These are phyloP conservation scores for Gallinago jamesoni DNA, from an alignment of 2,113 vertebrate species.

Conservation along the genomic window DNA sequence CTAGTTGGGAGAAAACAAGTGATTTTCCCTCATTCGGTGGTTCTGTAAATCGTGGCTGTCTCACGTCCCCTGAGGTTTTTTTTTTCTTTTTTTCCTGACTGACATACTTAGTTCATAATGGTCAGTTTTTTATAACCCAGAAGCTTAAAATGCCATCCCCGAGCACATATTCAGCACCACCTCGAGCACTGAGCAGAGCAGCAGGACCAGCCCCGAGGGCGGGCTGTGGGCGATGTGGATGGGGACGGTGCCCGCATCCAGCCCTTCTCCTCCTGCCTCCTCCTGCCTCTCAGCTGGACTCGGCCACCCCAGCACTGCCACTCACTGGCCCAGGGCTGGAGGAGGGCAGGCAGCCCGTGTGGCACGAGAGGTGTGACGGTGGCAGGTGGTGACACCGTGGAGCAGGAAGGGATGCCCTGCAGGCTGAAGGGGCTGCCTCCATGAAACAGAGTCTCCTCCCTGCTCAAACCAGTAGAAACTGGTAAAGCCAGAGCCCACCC, in stretches of 20 bases:
- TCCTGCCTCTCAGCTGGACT: not conserved
- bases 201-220: not conserved
- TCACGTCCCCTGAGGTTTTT: not conserved
- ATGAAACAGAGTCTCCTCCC: not conserved
- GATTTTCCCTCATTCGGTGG: not conserved
- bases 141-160: not conserved
- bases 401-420: not conserved
- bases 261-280: not conserved
- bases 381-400: fast-evolving
- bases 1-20: not conserved
- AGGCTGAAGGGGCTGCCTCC: not conserved
- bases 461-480: not conserved
- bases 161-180: not conserved
- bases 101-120: not conserved
- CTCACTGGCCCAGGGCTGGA: not conserved
- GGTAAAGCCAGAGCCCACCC: not conserved
- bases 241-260: not conserved
- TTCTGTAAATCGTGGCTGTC: not conserved
- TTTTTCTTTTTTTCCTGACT: not conserved
- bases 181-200: not conserved
- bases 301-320: fast-evolving
- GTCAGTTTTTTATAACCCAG: not conserved
- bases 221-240: fast-evolving
- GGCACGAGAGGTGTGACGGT: not conserved
- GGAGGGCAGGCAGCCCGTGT: not conserved